These are phyloP conservation scores for Trissolcus japonicus DNA, from an alignment of 2,888 invertebrate genomes.

Conservation along the genomic window DNA sequence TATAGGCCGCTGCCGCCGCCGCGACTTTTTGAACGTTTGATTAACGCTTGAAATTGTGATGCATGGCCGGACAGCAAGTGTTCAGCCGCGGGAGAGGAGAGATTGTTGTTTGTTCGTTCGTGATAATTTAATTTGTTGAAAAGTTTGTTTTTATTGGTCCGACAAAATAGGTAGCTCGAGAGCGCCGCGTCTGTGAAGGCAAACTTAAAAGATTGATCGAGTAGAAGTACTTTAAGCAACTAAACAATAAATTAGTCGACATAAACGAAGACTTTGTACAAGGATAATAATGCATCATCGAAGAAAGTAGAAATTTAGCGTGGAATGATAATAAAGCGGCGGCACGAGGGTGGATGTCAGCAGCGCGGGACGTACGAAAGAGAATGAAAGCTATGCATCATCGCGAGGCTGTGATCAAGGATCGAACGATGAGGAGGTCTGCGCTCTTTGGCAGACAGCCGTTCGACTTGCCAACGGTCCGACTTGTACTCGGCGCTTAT, in stretches of 20 bases:
- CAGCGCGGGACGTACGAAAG: slow-evolving; percentile 31
- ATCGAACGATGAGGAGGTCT: slow-evolving; percentile 35
- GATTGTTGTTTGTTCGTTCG: too few relatives aligned
- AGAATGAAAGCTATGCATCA: slow-evolving; percentile 35
- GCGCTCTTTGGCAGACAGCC: slow-evolving; percentile 66
- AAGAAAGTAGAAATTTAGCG: slow-evolving; percentile 38
- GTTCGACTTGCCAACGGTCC: slow-evolving; percentile 67
- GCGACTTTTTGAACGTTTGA: too few relatives aligned
- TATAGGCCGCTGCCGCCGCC: too few relatives aligned
- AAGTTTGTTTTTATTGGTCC: slow-evolving; percentile 1
- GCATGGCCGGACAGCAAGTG: too few relatives aligned
- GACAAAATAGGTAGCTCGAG: slow-evolving; percentile 31
- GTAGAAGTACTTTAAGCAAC: slow-evolving; percentile 31
- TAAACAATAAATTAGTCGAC: slow-evolving; percentile 25
- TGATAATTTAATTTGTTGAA: too few relatives aligned
- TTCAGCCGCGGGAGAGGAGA: too few relatives aligned
- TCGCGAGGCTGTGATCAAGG: slow-evolving; percentile 52
- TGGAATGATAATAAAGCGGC: slow-evolving; percentile 53
- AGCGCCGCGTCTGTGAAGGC: slow-evolving; percentile 25
- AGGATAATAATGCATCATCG: slow-evolving; percentile 50
- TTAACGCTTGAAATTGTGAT: too few relatives aligned
- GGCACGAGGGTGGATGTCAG: slow-evolving; percentile 17
- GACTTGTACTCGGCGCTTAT: slow-evolving; percentile 67
- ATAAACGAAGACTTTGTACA: slow-evolving; percentile 35
- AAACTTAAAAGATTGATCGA: slow-evolving; percentile 28